phyloP scores from a whole-genome alignment of 2,113 vertebrate species.

The Marmota monax region DNA sequence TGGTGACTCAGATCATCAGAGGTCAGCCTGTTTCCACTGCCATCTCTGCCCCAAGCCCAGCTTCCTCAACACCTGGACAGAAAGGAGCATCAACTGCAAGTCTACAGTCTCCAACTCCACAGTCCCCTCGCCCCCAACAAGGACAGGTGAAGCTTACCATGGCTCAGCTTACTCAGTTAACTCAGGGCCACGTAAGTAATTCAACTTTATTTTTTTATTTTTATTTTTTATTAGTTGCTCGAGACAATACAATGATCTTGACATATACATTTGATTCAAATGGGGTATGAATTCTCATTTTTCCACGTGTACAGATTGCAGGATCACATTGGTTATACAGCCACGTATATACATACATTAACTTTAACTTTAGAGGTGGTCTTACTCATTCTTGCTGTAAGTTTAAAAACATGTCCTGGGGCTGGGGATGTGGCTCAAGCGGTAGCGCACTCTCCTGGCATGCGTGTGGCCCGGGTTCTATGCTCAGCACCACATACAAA shows the following conservation, averaged over 20 bases:
- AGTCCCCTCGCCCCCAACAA: constrained; percentile 93
- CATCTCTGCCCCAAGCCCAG: constrained; percentile 85
- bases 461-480: too few relatives aligned
- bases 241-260: too few relatives aligned
- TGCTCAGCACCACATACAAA: too few relatives aligned
- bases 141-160: constrained; percentile 99
- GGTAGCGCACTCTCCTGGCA: too few relatives aligned
- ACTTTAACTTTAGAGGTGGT: neutral
- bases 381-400: neutral
- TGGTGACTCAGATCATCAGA: constrained; percentile 92
- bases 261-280: too few relatives aligned
- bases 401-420: neutral
- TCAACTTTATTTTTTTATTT: neutral
- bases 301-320: too few relatives aligned
- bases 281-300: too few relatives aligned
- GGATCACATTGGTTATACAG: too few relatives aligned
- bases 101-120: constrained; percentile 82
- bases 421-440: too few relatives aligned
- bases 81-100: constrained; percentile 85
- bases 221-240: too few relatives aligned
- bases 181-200: constrained; percentile 94
- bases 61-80: constrained; percentile 86
- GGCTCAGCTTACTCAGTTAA: constrained; percentile 98
- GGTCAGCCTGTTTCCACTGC: constrained; percentile 92
- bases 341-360: too few relatives aligned